Evolutionary conservation across 2,113 vertebrate genomes (phyloP).

Genomic region (Menura novaehollandiae): DNA sequence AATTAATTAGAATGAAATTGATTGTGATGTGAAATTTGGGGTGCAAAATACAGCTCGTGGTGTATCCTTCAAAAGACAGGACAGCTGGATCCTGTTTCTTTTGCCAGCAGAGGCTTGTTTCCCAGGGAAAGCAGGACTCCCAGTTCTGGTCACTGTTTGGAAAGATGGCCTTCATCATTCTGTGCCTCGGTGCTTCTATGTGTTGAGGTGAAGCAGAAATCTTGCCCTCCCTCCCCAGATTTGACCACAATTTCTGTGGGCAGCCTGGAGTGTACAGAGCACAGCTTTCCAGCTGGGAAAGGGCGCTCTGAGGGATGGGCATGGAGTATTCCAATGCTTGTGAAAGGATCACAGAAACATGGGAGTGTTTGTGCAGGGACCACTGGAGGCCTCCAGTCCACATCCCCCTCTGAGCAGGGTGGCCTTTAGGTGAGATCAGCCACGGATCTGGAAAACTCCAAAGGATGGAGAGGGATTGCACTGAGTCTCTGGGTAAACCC

Average conservation of each 20-base stretch:
- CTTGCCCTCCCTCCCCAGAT: neutral
- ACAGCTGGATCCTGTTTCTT: neutral
- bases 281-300: neutral
- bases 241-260: neutral
- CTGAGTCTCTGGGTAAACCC: neutral
- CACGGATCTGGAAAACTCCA: neutral
- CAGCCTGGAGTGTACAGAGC: neutral
- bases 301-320: neutral
- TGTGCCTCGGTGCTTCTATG: fast-evolving
- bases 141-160: neutral
- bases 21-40: neutral
- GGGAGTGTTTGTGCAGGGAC: neutral
- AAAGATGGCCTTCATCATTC: neutral
- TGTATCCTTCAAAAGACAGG: neutral
- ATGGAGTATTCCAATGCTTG: neutral
- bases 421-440: neutral
- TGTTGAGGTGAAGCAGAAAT: neutral
- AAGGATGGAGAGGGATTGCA: neutral
- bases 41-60: neutral
- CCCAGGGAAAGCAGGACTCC: neutral
- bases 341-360: neutral
- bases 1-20: neutral
- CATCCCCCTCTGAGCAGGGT: neutral
- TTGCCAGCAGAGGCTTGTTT: neutral
- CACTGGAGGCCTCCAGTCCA: neutral